Base-by-base conservation (phyloP, 1,140 invertebrate species). In the Charaxes varanes region DNA sequence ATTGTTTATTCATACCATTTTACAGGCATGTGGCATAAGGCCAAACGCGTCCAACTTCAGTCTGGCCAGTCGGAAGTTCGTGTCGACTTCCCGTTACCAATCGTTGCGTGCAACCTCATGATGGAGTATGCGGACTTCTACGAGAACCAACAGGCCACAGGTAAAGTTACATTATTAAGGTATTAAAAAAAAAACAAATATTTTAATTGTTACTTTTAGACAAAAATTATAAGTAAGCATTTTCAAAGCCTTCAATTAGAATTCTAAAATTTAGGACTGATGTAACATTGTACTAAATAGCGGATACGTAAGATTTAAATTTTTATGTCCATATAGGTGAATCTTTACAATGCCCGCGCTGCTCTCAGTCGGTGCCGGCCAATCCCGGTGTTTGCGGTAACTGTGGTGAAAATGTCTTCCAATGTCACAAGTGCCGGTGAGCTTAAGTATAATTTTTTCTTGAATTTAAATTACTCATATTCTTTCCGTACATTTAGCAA, bases 71-170 rank as follows among this genome's bases (percentile, higher is more conserved):
- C 95, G 0, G 97, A 99, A 78, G 91, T 97, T 0, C 78, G 98
- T 83, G 94, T 98, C 34, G 95, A 97, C 72, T 97, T 99, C 64
- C 94, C 96, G 0, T 84, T 99, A 14, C 97, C 97, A 0, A 98
- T 99, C 24, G 93, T 97, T 0, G 97, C 97, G 0, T 99, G 97
- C 63, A 99, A 99, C 83, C 84, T 99, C n/a, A 99, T 99, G 95
- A 94, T 99, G 66, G 97, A 99, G 72, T 99, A 98, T 83, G 92
- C 94, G 0, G 97, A 99, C 65, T 99, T 99, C 77, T 98, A 97
- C 68, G 97, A 99, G 66, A 97, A 92, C 74, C 89, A 89, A 61
- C 92, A 89, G 79, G 91, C 86, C 32, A 87, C 86, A 6, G 86
- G 82, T 84, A 40, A 12, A 24, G 16, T 37, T 15, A 6, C 0